Evolutionary conservation across 2,888 invertebrate genomes (phyloP), one percentile per base, ranked within the genome.

Genomic region (Scaptomyza cyrtandrae): DNA sequence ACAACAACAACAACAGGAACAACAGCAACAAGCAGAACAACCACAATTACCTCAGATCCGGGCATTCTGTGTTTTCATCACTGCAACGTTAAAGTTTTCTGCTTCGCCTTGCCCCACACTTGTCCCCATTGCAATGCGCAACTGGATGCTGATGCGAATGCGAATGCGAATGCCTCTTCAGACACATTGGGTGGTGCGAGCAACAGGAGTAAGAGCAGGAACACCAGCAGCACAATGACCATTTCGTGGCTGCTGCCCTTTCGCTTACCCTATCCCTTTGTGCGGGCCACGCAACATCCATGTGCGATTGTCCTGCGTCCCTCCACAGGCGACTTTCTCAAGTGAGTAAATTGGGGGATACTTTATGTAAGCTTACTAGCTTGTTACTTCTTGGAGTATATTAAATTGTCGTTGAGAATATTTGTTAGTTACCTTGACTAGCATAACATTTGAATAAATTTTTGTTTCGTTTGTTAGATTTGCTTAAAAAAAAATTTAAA

Each of bases 41-140:
- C 89, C 86, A 91, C 90, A 86, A 91, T 92, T 88, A 91, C 90
- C 85, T 91, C 90, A 94, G 96, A 96, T 93, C 95, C 96, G 86
- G 96, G 96, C 88, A 96, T 98, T 91, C 94, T 97, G 91, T 98
- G 98, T 93, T 97, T 97, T 93, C 96, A 97, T 93, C 98, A 98
- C 93, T 98, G 98, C 92, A 94, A 94, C 63, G 94, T 95, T 74
- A 95, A 95, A 93, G 95, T 97, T 81, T 97, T 97, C 93, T 97
- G 97, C 91, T 95, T 96, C 88, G 93, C 93, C 78, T 93, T 98
- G 89, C 97, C 97, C 50, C 94, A 94, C 88, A 92, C 93, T 78
- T 98, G 98, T 91, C 97, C 97, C 60, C 93, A 95, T 80, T 98
- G 98, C 92, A 93, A 94, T 77, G 93, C 93, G 77, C 94, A 95